Conservation (phyloP, 1,140 invertebrate species). For the Sipha flava region DNA sequence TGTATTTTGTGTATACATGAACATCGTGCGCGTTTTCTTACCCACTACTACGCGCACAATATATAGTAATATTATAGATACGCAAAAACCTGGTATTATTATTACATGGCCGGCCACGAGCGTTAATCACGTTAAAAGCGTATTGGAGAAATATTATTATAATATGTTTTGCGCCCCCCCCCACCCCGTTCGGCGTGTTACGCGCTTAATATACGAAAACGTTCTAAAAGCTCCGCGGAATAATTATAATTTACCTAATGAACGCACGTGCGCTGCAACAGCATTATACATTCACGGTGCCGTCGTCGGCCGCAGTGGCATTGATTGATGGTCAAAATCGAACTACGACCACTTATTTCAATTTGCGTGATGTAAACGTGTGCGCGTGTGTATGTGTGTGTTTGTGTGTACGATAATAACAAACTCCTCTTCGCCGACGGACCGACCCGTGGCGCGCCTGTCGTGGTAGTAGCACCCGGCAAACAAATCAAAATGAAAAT, state of each 20-base stretch:
- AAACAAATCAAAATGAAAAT: background rate
- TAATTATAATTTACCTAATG: constrained; percentile 21
- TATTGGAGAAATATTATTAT: too few species aligned
- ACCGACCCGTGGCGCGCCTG: too few species aligned
- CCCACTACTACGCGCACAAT: background rate
- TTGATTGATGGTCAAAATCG: background rate
- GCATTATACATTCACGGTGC: background rate
- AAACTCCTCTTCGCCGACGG: too few species aligned
- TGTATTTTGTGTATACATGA: background rate
- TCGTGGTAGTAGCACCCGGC: too few species aligned
- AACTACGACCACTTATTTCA: background rate
- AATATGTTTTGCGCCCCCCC: too few species aligned
- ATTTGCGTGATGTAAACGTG: background rate
- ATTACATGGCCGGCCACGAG: background rate
- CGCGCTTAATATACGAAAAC: too few species aligned
- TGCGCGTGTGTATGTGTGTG: too few species aligned
- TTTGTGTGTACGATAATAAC: too few species aligned
- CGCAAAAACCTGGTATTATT: too few species aligned
- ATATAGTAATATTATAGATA: too few species aligned
- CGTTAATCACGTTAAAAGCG: constrained; percentile 31
- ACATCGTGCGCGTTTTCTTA: background rate
- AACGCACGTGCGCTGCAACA: background rate
- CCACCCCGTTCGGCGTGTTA: too few species aligned
- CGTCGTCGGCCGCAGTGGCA: too few species aligned
- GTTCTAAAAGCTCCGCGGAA: background rate